phyloP scores from a whole-genome alignment of 2,113 vertebrate species.

The Grantiella picta region DNA sequence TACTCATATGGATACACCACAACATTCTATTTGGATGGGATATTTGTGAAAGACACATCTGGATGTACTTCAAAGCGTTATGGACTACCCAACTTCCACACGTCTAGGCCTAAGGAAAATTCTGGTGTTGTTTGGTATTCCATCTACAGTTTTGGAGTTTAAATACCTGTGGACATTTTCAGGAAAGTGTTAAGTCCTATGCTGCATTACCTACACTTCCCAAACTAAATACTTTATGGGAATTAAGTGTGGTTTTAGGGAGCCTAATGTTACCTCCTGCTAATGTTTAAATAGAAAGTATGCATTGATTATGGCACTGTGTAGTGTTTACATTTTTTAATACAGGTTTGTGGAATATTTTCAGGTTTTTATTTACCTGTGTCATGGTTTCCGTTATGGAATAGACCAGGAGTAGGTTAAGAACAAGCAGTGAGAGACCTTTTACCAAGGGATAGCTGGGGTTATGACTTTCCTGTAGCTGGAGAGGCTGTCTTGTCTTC shows the following conservation, averaged over 20 bases:
- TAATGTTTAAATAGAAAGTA: not conserved
- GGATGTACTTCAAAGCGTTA: not conserved
- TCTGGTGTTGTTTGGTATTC: not conserved
- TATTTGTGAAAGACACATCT: not conserved
- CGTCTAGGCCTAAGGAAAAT: not conserved
- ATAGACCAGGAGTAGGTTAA: not conserved
- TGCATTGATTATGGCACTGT: not conserved
- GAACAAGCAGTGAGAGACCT: not conserved
- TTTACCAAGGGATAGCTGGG: not conserved
- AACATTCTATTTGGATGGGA: not conserved
- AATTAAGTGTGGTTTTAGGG: not conserved
- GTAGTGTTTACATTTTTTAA: not conserved
- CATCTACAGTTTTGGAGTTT: not conserved
- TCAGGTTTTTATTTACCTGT: not conserved
- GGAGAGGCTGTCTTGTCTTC: not conserved
- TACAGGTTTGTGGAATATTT: not conserved
- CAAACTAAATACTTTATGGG: not conserved
- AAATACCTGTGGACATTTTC: not conserved
- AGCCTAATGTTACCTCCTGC: not conserved
- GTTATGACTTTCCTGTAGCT: not conserved
- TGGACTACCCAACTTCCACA: not conserved
- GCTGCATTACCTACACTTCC: not conserved
- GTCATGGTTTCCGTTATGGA: not conserved
- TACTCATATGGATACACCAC: not conserved
- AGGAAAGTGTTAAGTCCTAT: not conserved